Percentiles rank a stretch among this genome's conserved stretches.
phyloP scores from a whole-genome alignment of 2,113 vertebrate genomes.

The Verasper variegatus region DNA sequence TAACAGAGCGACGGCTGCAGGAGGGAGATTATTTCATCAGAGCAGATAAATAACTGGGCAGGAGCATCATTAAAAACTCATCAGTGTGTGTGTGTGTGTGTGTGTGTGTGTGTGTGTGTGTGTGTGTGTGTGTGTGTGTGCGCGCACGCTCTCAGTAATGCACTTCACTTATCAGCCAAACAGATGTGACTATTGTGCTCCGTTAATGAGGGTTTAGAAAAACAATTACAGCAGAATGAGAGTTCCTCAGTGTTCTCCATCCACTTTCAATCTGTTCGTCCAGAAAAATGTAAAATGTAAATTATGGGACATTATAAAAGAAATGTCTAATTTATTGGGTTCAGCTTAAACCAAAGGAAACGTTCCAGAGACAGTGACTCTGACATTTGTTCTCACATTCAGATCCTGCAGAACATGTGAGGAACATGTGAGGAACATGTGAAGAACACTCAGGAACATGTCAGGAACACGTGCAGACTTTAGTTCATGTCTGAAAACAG shows the following conservation, averaged over 20 bases:
- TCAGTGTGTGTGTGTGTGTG: constrained; percentile 28
- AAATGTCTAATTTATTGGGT: too few relatives aligned
- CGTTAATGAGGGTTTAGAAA: constrained; percentile 49
- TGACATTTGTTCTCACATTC: too few relatives aligned
- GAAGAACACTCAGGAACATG: too few relatives aligned
- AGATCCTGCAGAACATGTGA: too few relatives aligned
- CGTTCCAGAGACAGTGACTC: too few relatives aligned
- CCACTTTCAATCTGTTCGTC: background rate
- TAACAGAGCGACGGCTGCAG: constrained; percentile 42
- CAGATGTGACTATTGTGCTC: constrained; percentile 59
- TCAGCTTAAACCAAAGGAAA: too few relatives aligned
- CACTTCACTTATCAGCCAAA: constrained; percentile 44
- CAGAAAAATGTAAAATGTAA: background rate
- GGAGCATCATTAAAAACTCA: constrained; percentile 65
- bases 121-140: constrained; percentile 1
- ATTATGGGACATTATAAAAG: too few relatives aligned
- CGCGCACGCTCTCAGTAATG: constrained; percentile 13
- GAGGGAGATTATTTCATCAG: constrained; percentile 61
- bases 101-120: background rate
- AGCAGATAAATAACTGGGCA: constrained; percentile 58
- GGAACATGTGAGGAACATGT: too few relatives aligned
- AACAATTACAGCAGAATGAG: constrained; percentile 39
- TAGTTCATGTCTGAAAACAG: too few relatives aligned
- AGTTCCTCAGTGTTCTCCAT: constrained; percentile 14
- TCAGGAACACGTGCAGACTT: too few relatives aligned